Evolutionary conservation across 2,888 invertebrate species (phyloP).

Genomic region (Hirtodrosophila confusa): DNA sequence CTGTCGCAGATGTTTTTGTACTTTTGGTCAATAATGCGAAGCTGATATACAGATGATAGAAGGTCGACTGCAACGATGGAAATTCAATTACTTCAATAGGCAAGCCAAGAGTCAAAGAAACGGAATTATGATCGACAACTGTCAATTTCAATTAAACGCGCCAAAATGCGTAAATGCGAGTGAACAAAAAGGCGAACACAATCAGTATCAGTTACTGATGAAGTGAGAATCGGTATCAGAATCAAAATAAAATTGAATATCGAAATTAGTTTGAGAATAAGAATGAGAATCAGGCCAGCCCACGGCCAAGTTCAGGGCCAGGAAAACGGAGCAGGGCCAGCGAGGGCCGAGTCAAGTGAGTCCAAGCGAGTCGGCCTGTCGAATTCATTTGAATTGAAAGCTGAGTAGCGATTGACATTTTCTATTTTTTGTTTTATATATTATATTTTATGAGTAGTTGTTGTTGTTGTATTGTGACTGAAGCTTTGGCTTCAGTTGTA

Average conservation of each 20-base stretch:
- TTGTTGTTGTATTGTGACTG: background rate
- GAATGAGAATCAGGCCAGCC: constrained; percentile 14
- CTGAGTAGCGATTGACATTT: constrained; percentile 30
- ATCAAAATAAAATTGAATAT: constrained; percentile 4
- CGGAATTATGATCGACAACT: constrained; percentile 57
- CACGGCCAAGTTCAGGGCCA: constrained; percentile 50
- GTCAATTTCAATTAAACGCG: constrained; percentile 63
- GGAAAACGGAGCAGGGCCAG: constrained; percentile 37
- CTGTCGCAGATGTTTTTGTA: constrained; percentile 17
- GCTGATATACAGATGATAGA: background rate
- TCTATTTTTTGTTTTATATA: background rate
- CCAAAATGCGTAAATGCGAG: constrained; percentile 39
- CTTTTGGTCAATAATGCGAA: constrained; percentile 25
- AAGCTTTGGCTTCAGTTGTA: constrained; percentile 6
- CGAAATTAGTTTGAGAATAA: constrained; percentile 10
- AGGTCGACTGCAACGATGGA: constrained; percentile 19
- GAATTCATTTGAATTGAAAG: constrained; percentile 42
- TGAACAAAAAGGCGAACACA: constrained; percentile 37
- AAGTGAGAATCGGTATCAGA: constrained; percentile 6
- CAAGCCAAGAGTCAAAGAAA: constrained; percentile 62
- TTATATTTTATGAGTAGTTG: no score
- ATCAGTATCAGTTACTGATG: constrained; percentile 7
- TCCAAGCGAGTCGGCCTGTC: constrained; percentile 20
- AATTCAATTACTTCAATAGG: constrained; percentile 67
- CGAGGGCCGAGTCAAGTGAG: constrained; percentile 31